Evolutionary conservation across 2,797 vertebrate genomes (phyloP), one percentile per base, ranked within the genome.

Genomic region (Fistularia tabacaria): DNA sequence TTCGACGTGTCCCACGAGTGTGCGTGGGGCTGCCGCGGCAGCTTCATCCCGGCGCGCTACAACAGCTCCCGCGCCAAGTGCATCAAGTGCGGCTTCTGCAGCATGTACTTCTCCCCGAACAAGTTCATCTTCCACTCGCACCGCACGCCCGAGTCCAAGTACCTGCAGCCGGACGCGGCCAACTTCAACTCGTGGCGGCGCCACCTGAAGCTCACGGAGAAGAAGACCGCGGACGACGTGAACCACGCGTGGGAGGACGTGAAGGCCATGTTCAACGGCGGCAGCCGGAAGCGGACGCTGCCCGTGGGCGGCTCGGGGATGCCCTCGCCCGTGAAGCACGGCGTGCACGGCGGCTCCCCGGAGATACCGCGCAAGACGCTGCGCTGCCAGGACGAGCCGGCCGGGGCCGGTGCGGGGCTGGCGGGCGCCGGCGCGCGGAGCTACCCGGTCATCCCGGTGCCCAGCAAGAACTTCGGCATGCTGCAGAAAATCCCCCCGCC

Each of bases 191-290:
- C 93, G 12, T 95, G 94, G 94, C 88, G 94, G 49, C 92, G 94
- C 25, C 93, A 95, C 80, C 87, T 95, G 71, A 94, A 93, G 61
- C 91, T 96, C 63, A 91, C 92, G 10, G 95, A 95, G 69, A 93
- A 93, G 60, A 88, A 76, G 25, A 71, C 91, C 45, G 76, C 91
- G 0, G 94, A 96, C 0, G 94, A 96, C 14, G 77, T 97, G 59
- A 88, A 85, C 65, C 93, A 94, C 82, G 94, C 95, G 13, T 98
- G 96, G 96, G 96, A 98, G 91, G 96, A 97, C 51, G 96, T 98
- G 46, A 98, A 98, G 87, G 96, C 95, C 83, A 97, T 98, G 96
- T 98, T 98, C 82, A 98, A 98, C 62, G 96, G 95, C 3, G 95
- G 96, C 13, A 97, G 89, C 46, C 91, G 95, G 66, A 98, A 98